Percentiles rank a stretch among this genome's conserved stretches.
These are phyloP conservation scores for Nomia melanderi DNA, from an alignment of 1,140 invertebrate genomes.

Conservation along the genomic window DNA sequence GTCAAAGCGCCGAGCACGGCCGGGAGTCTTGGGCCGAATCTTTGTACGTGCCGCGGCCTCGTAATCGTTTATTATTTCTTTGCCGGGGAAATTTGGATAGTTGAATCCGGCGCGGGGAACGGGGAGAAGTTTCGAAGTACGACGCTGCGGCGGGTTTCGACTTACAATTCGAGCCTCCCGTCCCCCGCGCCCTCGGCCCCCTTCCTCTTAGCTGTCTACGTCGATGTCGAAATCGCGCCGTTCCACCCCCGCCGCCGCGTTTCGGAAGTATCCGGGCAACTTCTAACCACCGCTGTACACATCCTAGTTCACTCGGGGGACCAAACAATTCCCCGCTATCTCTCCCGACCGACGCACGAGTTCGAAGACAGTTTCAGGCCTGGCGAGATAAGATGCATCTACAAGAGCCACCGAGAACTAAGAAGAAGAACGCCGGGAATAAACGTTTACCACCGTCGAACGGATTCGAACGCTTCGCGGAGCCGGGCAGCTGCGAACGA, in stretches of 20 bases:
- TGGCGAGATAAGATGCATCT: slow-evolving; percentile 55
- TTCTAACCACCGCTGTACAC: slow-evolving; percentile 56
- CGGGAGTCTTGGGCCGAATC: not conserved
- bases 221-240: slow-evolving; percentile 55
- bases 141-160: slow-evolving; percentile 41
- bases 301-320: slow-evolving; percentile 57
- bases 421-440: slow-evolving; percentile 8
- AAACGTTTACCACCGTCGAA: not conserved
- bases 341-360: slow-evolving; percentile 52
- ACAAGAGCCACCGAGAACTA: slow-evolving; percentile 10
- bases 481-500: not conserved
- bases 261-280: slow-evolving; percentile 49
- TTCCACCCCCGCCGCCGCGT: slow-evolving; percentile 27
- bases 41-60: slow-evolving; percentile 6
- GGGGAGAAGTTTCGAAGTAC: slow-evolving; percentile 29
- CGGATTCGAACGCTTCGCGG: not conserved
- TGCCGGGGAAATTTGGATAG: slow-evolving; percentile 10
- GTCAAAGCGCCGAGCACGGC: not conserved
- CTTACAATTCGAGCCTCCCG: slow-evolving; percentile 48
- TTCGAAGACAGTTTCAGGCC: slow-evolving; percentile 55
- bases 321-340: slow-evolving; percentile 61
- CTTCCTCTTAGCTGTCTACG: not conserved
- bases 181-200: slow-evolving; percentile 18
- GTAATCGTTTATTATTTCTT: slow-evolving; percentile 43
- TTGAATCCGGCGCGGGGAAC: not conserved